phyloP scores from a whole-genome alignment of 1,140 invertebrate species.

The Tetraneura akinire region DNA sequence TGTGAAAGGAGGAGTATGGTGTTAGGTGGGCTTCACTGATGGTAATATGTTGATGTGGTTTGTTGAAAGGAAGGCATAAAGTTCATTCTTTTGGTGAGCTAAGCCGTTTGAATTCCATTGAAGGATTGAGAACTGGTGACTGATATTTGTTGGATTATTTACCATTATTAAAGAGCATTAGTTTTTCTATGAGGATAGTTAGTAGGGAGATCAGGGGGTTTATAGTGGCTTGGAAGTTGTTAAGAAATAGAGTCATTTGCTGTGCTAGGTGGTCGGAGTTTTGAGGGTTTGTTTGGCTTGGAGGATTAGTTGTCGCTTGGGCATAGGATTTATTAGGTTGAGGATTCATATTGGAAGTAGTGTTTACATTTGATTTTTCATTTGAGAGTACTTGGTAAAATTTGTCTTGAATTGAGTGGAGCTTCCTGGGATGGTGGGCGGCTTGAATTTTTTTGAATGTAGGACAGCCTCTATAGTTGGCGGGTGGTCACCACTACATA shows the following conservation, averaged over 20 bases:
- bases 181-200: neutral
- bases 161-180: neutral
- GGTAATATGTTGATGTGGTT: neutral
- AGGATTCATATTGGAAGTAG: no score
- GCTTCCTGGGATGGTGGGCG: neutral
- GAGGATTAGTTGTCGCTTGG: neutral
- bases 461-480: neutral
- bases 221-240: neutral
- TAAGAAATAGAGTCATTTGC: neutral
- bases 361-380: neutral
- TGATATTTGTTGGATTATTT: neutral
- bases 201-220: neutral
- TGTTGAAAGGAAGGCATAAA: neutral
- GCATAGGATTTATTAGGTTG: neutral
- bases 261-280: neutral
- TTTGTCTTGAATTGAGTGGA: neutral
- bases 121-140: neutral
- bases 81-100: neutral
- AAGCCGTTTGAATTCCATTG: neutral
- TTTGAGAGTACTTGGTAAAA: neutral
- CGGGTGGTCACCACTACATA: no score
- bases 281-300: no score
- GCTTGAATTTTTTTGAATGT: neutral
- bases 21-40: neutral
- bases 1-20: neutral